Evolutionary conservation across 2,888 invertebrate species (phyloP), one percentile per base, ranked within the genome.

Genomic region (Exephanes ischioxanthus): DNA sequence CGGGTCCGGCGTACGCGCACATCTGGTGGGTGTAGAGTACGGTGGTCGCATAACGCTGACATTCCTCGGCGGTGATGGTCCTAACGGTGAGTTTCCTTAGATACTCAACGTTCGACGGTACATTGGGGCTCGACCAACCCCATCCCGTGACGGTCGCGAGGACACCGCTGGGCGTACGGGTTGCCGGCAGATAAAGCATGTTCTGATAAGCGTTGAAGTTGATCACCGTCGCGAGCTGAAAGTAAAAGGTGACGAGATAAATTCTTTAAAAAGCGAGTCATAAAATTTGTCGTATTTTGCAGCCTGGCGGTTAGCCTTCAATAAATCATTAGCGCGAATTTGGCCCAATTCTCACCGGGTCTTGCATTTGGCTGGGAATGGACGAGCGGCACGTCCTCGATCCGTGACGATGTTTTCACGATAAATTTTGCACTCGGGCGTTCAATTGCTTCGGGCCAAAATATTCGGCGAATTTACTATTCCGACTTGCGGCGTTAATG

Each of bases 121-220:
- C 14, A 14, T 51, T 16, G 9, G 19, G n/a, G 6, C 16, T 48
- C 5, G 14, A 6, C 48, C 61, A 81, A 4, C 81, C 81, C 81
- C 81, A 81, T 51, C 81, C 81, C 3, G 75, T 61, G 33, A 81
- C 68, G 22, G 51, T 81, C 7, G 68, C 81, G 0, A 3, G 5
- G 0, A 48, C n/a, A 37, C 75, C 75, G 37, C 41, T 61, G 11
- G 33, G 61, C 4, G 61, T 19, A 14, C 22, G 3, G 4, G 41
- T 41, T n/a, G 26, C 26, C 37, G 81, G 81, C 16, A 81, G 51
- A 14, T 30, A 16, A 14, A 70, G 11, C 45, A 48, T 22, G 3
- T 63, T 75, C 41, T 76, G 81, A 51, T 68, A n/a, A 4, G 45
- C 41, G 16, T 75, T 26, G 51, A 81, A 81, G 26, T 22, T 16